phyloP scores from a whole-genome alignment of 2,888 invertebrate species.

The Oscheius sp. region DNA sequence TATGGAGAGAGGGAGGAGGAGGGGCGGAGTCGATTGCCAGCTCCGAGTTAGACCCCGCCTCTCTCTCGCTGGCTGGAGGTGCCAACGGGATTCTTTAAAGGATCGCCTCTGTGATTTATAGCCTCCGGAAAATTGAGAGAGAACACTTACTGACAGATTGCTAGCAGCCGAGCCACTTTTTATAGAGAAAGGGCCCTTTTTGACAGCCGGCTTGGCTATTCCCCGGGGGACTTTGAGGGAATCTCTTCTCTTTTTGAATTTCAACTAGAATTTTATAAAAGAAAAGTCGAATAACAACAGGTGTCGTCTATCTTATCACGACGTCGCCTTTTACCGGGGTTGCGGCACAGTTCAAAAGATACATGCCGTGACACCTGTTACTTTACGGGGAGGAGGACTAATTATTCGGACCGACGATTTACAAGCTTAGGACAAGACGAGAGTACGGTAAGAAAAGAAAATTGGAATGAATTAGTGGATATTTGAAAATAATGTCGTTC shows the following conservation, averaged over 20 bases:
- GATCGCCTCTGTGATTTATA: constrained; percentile 8
- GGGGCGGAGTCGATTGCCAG: not conserved
- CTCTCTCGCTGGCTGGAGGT: not conserved
- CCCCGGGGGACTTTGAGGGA: too few species aligned
- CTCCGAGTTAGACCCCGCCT: not conserved
- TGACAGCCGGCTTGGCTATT: too few species aligned
- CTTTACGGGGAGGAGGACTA: constrained; percentile 17
- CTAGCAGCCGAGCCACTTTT: not conserved
- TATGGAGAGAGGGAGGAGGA: constrained; percentile 1
- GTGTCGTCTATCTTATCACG: constrained; percentile 19
- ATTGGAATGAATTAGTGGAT: too few species aligned
- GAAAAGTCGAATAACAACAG: not conserved
- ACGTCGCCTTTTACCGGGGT: constrained; percentile 1
- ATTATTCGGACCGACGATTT: too few species aligned
- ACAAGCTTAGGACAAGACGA: too few species aligned
- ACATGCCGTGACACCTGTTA: constrained; percentile 31
- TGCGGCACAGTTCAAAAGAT: constrained; percentile 5
- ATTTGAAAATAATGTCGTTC: too few species aligned
- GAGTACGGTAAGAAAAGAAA: too few species aligned
- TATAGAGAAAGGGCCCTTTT: not conserved
- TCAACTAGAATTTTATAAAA: not conserved
- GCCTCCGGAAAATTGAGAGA: not conserved
- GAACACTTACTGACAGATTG: not conserved
- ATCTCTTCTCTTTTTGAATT: too few species aligned
- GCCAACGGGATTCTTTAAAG: not conserved